phyloP scores from a whole-genome alignment of 2,797 vertebrate genomes.

The Avahi laniger region DNA sequence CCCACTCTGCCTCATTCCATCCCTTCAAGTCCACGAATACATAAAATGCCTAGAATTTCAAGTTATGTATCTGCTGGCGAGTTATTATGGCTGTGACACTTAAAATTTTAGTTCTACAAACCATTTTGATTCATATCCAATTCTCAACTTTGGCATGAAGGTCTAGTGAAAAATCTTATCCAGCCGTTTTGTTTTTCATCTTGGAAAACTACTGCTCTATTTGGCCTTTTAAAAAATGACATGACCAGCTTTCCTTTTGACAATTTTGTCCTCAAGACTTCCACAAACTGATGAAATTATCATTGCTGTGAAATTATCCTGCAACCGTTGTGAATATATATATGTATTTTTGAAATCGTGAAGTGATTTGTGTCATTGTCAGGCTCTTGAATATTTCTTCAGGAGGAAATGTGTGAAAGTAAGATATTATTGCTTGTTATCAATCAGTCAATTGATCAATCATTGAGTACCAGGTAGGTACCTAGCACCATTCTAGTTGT shows the following conservation, averaged over 20 bases:
- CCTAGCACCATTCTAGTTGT: background rate
- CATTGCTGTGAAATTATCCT: background rate
- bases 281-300: background rate
- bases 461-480: background rate
- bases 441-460: background rate
- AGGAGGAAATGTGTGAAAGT: background rate
- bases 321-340: background rate
- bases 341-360: constrained; percentile 4
- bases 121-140: background rate
- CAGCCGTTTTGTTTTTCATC: background rate
- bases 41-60: constrained; percentile 29
- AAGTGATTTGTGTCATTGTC: background rate
- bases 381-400: background rate
- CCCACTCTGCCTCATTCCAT: background rate
- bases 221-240: background rate
- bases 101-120: background rate
- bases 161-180: background rate
- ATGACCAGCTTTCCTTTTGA: background rate
- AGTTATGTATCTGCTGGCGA: background rate
- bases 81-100: background rate
- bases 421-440: background rate
- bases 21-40: background rate
- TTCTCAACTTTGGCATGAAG: background rate
- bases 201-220: background rate
- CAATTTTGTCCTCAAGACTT: background rate